phyloP scores from a whole-genome alignment of 2,888 invertebrate genomes.

The Tetragonisca angustula region DNA sequence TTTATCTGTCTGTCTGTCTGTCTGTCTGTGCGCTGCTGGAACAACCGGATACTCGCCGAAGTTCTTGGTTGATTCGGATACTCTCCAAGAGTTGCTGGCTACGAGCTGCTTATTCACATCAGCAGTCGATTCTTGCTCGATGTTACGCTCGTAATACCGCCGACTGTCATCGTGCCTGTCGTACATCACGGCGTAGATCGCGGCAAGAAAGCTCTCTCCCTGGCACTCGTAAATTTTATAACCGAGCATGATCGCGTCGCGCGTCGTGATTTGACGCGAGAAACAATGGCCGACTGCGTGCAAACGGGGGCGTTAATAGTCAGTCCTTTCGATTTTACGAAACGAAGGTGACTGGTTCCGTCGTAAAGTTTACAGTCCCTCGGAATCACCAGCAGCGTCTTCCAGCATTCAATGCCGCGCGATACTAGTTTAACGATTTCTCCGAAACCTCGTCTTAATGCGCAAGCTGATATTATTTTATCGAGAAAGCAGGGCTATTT shows the following conservation, averaged over 20 bases:
- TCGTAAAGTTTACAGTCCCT: constrained; percentile 14
- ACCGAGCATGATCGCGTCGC: not conserved
- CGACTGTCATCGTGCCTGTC: constrained; percentile 66
- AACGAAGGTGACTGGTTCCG: not conserved
- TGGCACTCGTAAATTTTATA: constrained; percentile 69
- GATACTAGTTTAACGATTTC: constrained; percentile 11
- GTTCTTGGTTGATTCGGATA: constrained; percentile 35
- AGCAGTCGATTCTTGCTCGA: constrained; percentile 45
- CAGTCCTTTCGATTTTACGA: constrained; percentile 13
- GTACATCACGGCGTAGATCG: constrained; percentile 62
- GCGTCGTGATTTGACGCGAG: constrained; percentile 11
- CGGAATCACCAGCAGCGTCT: not conserved
- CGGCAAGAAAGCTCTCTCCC: constrained; percentile 29
- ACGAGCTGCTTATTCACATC: constrained; percentile 44
- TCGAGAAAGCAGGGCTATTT: not conserved
- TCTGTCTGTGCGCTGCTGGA: not conserved
- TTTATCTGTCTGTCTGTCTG: not conserved
- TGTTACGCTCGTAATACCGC: constrained; percentile 62
- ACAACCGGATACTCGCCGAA: constrained; percentile 3
- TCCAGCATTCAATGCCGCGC: not conserved
- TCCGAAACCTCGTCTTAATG: not conserved
- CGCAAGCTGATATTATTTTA: not conserved
- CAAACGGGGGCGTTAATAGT: constrained; percentile 11
- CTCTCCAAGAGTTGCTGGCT: constrained; percentile 42
- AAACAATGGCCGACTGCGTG: constrained; percentile 14